Percentiles rank a stretch among this genome's conserved stretches.
phyloP scores from a whole-genome alignment of 2,113 vertebrate genomes.

The Lepus europaeus region DNA sequence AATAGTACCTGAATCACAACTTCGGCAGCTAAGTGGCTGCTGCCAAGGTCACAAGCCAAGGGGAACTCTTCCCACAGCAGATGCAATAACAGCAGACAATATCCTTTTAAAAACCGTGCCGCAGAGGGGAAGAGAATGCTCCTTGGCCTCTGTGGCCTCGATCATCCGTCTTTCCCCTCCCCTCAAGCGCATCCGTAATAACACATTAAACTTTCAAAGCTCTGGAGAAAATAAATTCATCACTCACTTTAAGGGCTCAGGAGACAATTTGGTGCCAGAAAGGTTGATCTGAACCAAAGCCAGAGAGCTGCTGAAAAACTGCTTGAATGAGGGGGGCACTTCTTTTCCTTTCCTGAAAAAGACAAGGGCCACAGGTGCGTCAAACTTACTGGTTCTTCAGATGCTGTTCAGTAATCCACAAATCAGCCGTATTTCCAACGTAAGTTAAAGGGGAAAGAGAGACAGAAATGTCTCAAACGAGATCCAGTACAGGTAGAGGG shows the following conservation, averaged over 20 bases:
- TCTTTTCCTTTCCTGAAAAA: constrained; percentile 96
- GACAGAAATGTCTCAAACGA: neutral
- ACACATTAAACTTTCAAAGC: constrained; percentile 53
- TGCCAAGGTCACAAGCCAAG: neutral
- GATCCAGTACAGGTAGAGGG: neutral
- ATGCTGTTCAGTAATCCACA: neutral
- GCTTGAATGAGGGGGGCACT: constrained; percentile 95
- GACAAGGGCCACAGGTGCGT: neutral
- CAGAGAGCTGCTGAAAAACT: constrained; percentile 97
- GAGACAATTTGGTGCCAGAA: constrained; percentile 96
- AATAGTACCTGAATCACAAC: neutral
- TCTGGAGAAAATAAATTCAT: constrained; percentile 65
- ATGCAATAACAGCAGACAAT: neutral
- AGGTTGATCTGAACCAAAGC: constrained; percentile 95
- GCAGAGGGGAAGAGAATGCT: neutral
- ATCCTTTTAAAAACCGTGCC: neutral
- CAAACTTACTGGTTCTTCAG: neutral
- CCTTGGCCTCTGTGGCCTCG: neutral
- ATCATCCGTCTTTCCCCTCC: neutral
- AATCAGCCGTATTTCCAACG: neutral
- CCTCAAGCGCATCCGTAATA: neutral
- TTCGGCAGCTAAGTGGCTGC: neutral
- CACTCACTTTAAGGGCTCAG: constrained; percentile 97
- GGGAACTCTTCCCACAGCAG: neutral
- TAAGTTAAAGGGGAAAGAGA: neutral